Conservation (phyloP, 2,888 invertebrate genomes). For the Neria commutata region DNA sequence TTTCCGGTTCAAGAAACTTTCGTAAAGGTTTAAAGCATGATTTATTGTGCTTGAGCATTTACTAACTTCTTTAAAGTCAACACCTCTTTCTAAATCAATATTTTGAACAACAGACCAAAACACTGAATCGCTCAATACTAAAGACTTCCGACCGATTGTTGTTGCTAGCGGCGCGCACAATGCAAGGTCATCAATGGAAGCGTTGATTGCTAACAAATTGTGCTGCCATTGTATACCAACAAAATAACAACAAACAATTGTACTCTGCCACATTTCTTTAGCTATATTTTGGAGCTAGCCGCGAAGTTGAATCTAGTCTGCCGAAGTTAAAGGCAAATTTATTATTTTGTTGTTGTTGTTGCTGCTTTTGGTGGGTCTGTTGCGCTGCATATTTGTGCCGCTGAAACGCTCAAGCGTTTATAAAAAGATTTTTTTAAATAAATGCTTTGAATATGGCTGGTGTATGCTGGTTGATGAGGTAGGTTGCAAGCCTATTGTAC, state of each 20-base stretch:
- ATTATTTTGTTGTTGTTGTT: slow-evolving; percentile 13
- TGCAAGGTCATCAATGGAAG: slow-evolving; percentile 52
- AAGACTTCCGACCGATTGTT: background rate
- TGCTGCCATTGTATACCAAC: background rate
- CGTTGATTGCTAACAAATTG: slow-evolving; percentile 47
- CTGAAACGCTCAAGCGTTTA: slow-evolving; percentile 33
- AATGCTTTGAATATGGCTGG: slow-evolving; percentile 13
- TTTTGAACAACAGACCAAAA: background rate
- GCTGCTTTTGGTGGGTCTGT: background rate
- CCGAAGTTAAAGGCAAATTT: slow-evolving; percentile 14
- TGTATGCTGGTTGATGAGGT: background rate
- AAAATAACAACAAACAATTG: too few relatives aligned
- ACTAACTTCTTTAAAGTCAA: background rate
- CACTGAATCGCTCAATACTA: background rate
- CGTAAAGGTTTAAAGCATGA: too few relatives aligned
- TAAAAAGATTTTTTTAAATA: slow-evolving; percentile 26
- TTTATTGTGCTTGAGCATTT: background rate
- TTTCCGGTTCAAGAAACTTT: background rate
- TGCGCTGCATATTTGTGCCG: background rate
- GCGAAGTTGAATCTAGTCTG: background rate
- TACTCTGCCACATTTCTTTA: too few relatives aligned
- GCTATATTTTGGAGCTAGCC: too few relatives aligned
- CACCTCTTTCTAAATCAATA: background rate
- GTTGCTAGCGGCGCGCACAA: slow-evolving; percentile 31
- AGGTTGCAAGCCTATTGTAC: background rate